Evolutionary conservation across 2,888 invertebrate species (phyloP), one percentile per base, ranked within the genome.

Genomic region (Lasioglossum leucozonium): DNA sequence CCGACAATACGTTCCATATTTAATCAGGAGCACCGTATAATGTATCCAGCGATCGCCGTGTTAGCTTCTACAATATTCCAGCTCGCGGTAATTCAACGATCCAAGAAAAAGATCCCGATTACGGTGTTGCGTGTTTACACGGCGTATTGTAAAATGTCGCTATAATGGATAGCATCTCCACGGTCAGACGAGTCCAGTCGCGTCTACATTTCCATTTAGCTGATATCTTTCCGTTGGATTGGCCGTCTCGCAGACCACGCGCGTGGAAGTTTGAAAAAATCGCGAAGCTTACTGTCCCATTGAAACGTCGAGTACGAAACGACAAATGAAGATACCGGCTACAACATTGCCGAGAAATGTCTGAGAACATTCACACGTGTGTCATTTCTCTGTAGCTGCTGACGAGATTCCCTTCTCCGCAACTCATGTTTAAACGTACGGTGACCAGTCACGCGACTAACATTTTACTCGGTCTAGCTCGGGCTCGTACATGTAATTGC

Each of bases 301-400:
- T 16, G 13, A 18, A 42, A 37, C 22, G 30, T 26, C 8, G 51
- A 13, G 34, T 18, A 47, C n/a, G 58, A 47, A 44, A 3, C 26
- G 37, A 8, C 10, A n/a, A 42, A 44, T 4, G 30, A 55, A 75
- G 72, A 72, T 65, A 26, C 30, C 44, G 18, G 51, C 8, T 37
- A 67, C 76, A 83, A 51, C 13, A 51, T 16, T 8, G 26, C 4
- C 1, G 34, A 18, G 55, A 16, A 26, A 72, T 74, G 44, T 78
- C 73, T 85, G 79, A 84, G 84, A 84, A 85, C 44, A 71, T 84
- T 85, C 85, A 77, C 84, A 85, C 84, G 79, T 85, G 67, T 67
- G 51, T 67, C 65, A 76, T 82, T 76, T 77, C 85, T 79, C 85
- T 79, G 37, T 11, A 71, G 73, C 26, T 74, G 69, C 77, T 67